These are phyloP conservation scores for Anastrepha obliqua DNA, from an alignment of 1,140 invertebrate genomes.

Conservation along the genomic window DNA sequence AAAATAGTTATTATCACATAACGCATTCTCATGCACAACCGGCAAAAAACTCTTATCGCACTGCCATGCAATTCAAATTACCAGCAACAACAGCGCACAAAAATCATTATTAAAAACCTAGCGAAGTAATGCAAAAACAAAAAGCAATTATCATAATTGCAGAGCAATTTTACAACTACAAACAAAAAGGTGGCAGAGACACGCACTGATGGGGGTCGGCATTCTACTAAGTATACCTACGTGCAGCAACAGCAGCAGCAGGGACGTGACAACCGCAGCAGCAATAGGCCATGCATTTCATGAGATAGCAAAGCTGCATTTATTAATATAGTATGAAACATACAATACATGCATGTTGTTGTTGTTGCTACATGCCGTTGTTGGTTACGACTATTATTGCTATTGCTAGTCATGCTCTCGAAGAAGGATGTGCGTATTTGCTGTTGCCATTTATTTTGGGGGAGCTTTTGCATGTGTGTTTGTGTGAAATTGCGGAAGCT, in stretches of 20 bases:
- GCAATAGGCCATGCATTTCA: neutral
- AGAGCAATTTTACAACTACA: neutral
- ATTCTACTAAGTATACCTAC: too few species aligned
- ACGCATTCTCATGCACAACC: neutral
- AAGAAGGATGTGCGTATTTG: too few species aligned
- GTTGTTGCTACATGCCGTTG: neutral
- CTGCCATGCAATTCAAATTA: neutral
- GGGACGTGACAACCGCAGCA: neutral
- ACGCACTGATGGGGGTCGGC: neutral
- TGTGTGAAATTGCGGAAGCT: too few species aligned
- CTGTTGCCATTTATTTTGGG: too few species aligned
- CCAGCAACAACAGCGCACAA: neutral
- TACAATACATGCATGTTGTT: neutral
- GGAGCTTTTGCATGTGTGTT: too few species aligned
- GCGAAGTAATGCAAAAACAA: neutral
- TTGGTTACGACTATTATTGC: neutral
- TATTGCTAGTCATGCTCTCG: neutral
- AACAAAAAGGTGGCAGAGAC: neutral
- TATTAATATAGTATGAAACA: neutral
- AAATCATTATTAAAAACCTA: neutral
- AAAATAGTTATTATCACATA: neutral
- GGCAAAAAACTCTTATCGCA: neutral
- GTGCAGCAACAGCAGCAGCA: too few species aligned
- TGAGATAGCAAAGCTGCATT: neutral
- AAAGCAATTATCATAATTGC: slow-evolving; percentile 8